Conservation (phyloP, 2,113 vertebrate species). For the human (Homo sapiens) region GRCh38 chr12:67604501-67605000, state of each 20-base stretch:
- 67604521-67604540: not conserved
- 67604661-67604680: not conserved
- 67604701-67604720: not conserved
- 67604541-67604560: not conserved
- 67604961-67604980: not conserved
- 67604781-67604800: not conserved
- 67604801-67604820: not conserved
- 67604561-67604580: not conserved
- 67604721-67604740: conserved; percentile 11
- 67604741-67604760: not conserved
- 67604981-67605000: not conserved
- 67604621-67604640: not conserved
- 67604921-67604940: not conserved
- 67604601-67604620: conserved; percentile 8
- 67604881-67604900: not conserved
- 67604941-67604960: not conserved
- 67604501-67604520: not conserved
- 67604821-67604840: not conserved
- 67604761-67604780: not conserved
- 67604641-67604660: not conserved
- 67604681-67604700: not conserved
- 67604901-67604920: not conserved
- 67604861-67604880: not conserved
- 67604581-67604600: not conserved
- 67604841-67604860: not conserved